Percentiles rank a stretch among this genome's conserved stretches.
Conservation (phyloP, 2,888 invertebrate genomes). For the Euzophera pinguis region DNA sequence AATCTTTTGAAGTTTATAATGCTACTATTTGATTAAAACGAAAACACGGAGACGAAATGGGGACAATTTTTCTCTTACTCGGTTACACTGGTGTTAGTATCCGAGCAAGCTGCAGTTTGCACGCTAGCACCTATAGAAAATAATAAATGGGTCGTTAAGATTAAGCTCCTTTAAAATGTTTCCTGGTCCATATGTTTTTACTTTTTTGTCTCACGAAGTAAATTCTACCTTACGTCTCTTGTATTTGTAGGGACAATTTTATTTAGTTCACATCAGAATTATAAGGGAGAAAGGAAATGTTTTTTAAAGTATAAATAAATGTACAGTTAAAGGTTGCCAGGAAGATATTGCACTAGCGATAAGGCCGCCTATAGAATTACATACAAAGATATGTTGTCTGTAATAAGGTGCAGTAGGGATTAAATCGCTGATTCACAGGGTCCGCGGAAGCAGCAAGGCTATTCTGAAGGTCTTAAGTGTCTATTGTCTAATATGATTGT, state of each 20-base stretch:
- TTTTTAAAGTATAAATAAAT: too few relatives aligned
- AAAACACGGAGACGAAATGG: background rate
- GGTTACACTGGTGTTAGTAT: background rate
- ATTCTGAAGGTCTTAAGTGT: too few relatives aligned
- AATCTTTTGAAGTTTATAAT: background rate
- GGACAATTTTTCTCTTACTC: background rate
- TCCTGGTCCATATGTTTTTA: background rate
- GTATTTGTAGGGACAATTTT: background rate
- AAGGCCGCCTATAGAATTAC: too few relatives aligned
- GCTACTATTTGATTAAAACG: background rate
- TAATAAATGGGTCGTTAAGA: constrained; percentile 8
- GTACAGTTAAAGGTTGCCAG: too few relatives aligned
- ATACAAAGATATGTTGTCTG: too few relatives aligned
- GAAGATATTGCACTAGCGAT: too few relatives aligned
- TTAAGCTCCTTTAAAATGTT: constrained; percentile 1
- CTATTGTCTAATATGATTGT: too few relatives aligned
- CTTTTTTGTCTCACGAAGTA: background rate
- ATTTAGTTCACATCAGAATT: background rate
- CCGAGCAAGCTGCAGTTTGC: background rate
- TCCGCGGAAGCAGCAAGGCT: too few relatives aligned
- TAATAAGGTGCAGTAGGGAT: too few relatives aligned
- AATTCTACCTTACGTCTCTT: background rate
- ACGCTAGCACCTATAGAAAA: constrained; percentile 5
- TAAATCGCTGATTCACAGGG: too few relatives aligned
- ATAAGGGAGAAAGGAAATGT: too few relatives aligned